Evolutionary conservation across 1,140 invertebrate species (phyloP), one percentile per base, ranked within the genome.

Genomic region (Calephelis virginiensis): DNA sequence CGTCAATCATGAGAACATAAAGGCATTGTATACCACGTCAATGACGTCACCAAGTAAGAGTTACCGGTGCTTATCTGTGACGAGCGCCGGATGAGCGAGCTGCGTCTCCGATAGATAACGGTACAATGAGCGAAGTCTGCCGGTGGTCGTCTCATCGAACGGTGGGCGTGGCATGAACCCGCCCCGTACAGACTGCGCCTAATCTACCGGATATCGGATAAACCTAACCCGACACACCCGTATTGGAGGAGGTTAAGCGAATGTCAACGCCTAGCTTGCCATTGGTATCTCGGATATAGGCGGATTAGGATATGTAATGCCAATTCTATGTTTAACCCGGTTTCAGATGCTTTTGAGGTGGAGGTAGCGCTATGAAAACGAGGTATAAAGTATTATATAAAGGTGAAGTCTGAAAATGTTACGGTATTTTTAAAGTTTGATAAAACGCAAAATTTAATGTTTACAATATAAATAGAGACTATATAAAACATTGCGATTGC

Each of bases 161-260:
- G 86, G 85, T 82, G 75, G 87, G 87, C 87, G 85, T 87, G 85
- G 81, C 77, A 37, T 53, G 76, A 79, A 78, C 85, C 83, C 84
- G 84, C 85, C 85, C 82, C 82, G 81, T 75, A 79, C 77, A 79
- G 80, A 85, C 80, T 81, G 70, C 78, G 78, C 71, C 85, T 90
- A 89, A 90, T 90, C 85, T 85, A 67, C 77, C 77, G 83, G 85
- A 88, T 90, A 87, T 84, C 81, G 87, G 87, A 88, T 90, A 83
- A 86, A 79, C 78, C 78, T 85, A 82, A 85, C 74, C 78, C 78
- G 71, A 67, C 73, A 81, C 80, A 80, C 75, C 80, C 73, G 79
- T 70, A 87, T 86, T 86, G 83, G 84, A 81, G 83, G 84, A 85
- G 80, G 82, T 75, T 78, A 81, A 78, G 73, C 76, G 69, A 83